phyloP scores from a whole-genome alignment of 1,140 invertebrate genomes.

The Proctacanthus coquilletti region DNA sequence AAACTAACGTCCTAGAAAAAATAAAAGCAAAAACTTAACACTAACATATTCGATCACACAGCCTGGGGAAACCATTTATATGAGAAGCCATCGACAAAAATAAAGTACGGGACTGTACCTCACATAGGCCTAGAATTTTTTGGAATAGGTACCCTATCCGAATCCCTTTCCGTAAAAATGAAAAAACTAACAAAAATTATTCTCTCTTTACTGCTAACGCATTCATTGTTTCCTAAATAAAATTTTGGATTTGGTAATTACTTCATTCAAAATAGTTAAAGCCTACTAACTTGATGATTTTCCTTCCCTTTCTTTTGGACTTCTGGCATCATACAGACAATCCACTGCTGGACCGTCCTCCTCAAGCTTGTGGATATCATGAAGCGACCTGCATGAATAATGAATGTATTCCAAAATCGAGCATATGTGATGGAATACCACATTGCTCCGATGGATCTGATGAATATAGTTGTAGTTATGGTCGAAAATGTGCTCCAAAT shows the following conservation, averaged over 20 bases:
- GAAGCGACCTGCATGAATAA: conserved; percentile 86
- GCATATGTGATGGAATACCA: conserved; percentile 64
- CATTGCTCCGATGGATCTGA: conserved; percentile 82
- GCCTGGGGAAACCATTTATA: conserved; percentile 29
- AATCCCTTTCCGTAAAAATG: background rate
- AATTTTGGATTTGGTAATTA: background rate
- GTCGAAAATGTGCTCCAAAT: conserved; percentile 75
- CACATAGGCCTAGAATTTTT: conserved; percentile 29
- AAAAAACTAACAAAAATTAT: background rate
- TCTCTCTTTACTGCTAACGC: background rate
- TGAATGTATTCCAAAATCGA: conserved; percentile 68
- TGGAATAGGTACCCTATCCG: conserved; percentile 20
- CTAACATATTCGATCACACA: conserved; percentile 16
- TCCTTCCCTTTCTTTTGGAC: background rate
- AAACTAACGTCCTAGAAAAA: background rate
- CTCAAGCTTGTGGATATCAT: conserved; percentile 48
- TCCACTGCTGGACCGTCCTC: conserved; percentile 29
- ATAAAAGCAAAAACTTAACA: background rate
- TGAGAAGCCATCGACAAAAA: conserved; percentile 17
- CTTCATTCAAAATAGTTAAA: background rate
- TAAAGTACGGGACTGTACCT: conserved; percentile 26
- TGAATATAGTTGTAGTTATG: conserved; percentile 73
- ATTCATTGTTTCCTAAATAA: background rate
- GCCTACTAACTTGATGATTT: background rate
- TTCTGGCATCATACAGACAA: conserved; percentile 30